These are phyloP conservation scores for Hormiphora californensis DNA, from an alignment of 37 sponge, comb jelly and placozoan genomes.

Conservation along the genomic window DNA sequence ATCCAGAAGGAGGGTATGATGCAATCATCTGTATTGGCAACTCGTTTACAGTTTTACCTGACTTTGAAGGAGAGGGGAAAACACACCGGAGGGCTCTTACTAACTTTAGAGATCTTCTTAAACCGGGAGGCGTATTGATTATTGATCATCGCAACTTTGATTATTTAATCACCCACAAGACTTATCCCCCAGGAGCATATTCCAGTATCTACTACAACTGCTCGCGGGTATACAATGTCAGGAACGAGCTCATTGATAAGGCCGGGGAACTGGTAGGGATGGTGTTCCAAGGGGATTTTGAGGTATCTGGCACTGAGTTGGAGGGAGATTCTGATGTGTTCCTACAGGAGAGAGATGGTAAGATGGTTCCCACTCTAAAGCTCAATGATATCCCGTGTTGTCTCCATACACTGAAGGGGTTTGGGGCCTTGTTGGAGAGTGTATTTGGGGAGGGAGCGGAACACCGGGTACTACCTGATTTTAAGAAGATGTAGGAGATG, in stretches of 20 bases:
- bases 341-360: background rate
- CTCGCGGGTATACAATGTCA: background rate
- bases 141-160: background rate
- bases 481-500: background rate
- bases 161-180: background rate
- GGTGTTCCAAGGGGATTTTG: background rate
- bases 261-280: background rate
- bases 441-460: background rate
- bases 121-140: background rate
- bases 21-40: background rate
- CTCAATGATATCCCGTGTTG: background rate
- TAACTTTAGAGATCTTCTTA: background rate
- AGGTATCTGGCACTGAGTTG: background rate
- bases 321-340: background rate
- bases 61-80: background rate
- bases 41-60: background rate
- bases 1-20: background rate
- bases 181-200: background rate
- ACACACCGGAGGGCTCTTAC: background rate
- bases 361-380: background rate
- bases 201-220: background rate
- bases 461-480: background rate
- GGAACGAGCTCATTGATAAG: background rate
- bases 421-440: background rate
- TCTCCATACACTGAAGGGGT: background rate